phyloP scores from a whole-genome alignment of 2,888 invertebrate species.

The Yponomeuta malinellus region DNA sequence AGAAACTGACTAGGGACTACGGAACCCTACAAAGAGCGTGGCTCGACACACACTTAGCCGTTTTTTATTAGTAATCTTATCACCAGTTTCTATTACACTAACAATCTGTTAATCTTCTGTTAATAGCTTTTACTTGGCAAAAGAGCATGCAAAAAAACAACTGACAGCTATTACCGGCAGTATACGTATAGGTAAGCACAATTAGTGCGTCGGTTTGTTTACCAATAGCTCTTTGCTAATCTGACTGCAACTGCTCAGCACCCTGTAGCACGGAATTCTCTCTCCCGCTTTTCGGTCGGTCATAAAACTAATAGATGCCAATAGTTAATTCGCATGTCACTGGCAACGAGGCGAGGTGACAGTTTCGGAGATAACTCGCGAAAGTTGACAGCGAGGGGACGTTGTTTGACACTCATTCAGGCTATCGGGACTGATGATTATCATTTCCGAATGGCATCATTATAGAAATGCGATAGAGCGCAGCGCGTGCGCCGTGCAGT shows the following conservation, averaged over 20 bases:
- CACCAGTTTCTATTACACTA: too few species aligned
- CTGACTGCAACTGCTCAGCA: background rate
- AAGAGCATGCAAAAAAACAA: too few species aligned
- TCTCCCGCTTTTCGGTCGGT: background rate
- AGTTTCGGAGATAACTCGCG: background rate
- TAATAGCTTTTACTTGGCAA: too few species aligned
- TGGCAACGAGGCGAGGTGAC: background rate
- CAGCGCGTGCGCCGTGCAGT: conserved; percentile 15
- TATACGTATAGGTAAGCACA: too few species aligned
- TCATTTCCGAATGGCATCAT: conserved; percentile 15
- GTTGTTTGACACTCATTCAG: conserved; percentile 9
- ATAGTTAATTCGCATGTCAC: background rate
- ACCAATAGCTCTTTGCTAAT: background rate
- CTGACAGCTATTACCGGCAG: too few species aligned
- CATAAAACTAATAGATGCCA: background rate
- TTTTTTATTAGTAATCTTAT: too few species aligned
- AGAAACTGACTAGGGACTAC: too few species aligned
- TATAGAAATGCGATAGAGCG: conserved; percentile 12
- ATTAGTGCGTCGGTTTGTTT: background rate
- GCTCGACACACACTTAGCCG: too few species aligned
- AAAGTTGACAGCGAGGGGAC: conserved; percentile 3
- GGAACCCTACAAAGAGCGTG: too few species aligned
- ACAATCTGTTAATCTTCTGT: too few species aligned
- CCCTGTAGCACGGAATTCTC: background rate
- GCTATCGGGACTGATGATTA: conserved; percentile 8